A percentile compares a stretch with the other conserved stretches of the same genome.
Conservation (phyloP, 2,113 vertebrate genomes). For the Prunella fulvescens region DNA sequence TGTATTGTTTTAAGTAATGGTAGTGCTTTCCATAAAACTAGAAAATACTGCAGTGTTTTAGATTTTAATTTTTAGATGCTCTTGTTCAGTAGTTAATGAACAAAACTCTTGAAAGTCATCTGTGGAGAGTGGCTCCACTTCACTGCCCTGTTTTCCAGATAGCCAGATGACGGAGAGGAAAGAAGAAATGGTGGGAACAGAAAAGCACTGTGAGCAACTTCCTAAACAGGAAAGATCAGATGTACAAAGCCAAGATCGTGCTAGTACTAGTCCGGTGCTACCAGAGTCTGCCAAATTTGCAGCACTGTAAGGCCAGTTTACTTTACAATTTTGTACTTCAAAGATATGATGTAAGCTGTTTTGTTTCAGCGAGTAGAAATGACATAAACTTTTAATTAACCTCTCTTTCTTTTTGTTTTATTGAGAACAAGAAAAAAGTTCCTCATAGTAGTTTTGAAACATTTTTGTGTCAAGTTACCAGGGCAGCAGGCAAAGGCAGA, state of each 20-base stretch:
- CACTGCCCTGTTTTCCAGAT: constrained; percentile 71
- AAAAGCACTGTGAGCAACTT: constrained; percentile 49
- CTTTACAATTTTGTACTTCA: constrained; percentile 51
- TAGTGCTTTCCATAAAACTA: neutral
- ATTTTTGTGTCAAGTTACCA: constrained; percentile 83
- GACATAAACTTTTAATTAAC: constrained; percentile 61
- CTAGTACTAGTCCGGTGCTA: constrained; percentile 53
- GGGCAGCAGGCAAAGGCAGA: constrained; percentile 89
- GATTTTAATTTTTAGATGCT: neutral
- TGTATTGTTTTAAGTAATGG: neutral
- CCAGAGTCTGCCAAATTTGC: constrained; percentile 69
- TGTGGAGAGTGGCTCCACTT: constrained; percentile 26
- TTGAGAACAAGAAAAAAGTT: constrained; percentile 56
- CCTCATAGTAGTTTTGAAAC: constrained; percentile 52
- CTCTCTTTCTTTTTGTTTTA: constrained; percentile 61
- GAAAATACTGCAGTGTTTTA: neutral
- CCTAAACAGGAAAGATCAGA: constrained; percentile 69
- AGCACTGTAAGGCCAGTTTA: constrained; percentile 69
- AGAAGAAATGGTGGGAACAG: constrained; percentile 64
- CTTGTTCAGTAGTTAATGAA: neutral
- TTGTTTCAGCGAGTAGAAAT: constrained; percentile 44
- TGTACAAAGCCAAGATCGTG: constrained; percentile 61
- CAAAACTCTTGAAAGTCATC: neutral
- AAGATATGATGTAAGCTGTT: constrained; percentile 47
- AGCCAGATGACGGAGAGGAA: constrained; percentile 58